These are phyloP conservation scores for Sebastes fasciatus DNA, from an alignment of 2,113 vertebrate genomes.

Conservation along the genomic window DNA sequence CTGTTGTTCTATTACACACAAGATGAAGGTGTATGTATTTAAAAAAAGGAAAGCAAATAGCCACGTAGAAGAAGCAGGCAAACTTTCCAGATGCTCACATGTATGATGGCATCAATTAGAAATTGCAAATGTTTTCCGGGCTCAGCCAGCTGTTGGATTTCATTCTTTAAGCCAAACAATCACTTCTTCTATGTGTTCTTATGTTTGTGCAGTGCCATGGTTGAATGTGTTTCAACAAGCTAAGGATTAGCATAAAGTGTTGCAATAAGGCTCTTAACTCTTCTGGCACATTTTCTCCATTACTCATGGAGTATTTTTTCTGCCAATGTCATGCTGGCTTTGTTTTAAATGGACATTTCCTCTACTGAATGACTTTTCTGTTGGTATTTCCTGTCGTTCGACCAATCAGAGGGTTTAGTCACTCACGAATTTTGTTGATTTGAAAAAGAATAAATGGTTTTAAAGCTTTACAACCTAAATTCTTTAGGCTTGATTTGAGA, in stretches of 20 bases:
- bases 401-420: constrained; percentile 15
- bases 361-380: constrained; percentile 7
- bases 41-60: background rate
- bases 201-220: constrained; percentile 24
- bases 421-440: background rate
- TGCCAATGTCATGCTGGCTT: constrained; percentile 34
- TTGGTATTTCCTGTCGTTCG: constrained; percentile 17
- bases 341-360: constrained; percentile 39
- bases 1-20: constrained; percentile 48
- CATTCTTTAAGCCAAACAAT: constrained; percentile 35
- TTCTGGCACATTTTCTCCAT: constrained; percentile 39
- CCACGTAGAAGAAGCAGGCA: constrained; percentile 15
- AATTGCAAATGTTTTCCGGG: constrained; percentile 22
- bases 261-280: constrained; percentile 42
- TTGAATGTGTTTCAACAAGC: constrained; percentile 40
- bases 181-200: constrained; percentile 31
- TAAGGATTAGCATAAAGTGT: constrained; percentile 39
- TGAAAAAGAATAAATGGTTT: background rate
- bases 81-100: constrained; percentile 55
- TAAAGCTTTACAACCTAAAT: background rate
- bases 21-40: constrained; percentile 48
- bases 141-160: constrained; percentile 42
- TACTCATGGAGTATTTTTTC: constrained; percentile 31
- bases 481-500: background rate
- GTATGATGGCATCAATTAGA: constrained; percentile 35